Percentiles rank a stretch among this genome's conserved stretches.
phyloP scores from a whole-genome alignment of 2,113 vertebrate species.

The Seriola quinqueradiata region DNA sequence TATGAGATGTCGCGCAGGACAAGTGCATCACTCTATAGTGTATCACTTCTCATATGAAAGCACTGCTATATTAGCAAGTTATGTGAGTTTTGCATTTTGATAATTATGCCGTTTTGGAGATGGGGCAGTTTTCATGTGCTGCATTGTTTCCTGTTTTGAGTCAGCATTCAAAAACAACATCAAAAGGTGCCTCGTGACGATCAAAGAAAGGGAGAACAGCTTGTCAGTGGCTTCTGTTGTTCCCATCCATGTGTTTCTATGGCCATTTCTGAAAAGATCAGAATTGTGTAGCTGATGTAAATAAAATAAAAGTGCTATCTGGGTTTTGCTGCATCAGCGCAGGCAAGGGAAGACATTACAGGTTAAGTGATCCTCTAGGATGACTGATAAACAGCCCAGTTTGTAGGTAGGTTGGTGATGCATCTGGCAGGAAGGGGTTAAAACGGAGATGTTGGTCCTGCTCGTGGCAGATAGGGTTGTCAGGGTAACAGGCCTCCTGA shows the following conservation, averaged over 20 bases:
- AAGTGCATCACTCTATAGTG: slow-evolving; percentile 2
- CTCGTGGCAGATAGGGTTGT: slow-evolving; percentile 93
- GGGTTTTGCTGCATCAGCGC: slow-evolving; percentile 12
- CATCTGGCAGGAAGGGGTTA: slow-evolving; percentile 84
- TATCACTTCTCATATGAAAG: slow-evolving; percentile 1
- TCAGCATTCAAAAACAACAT: slow-evolving; percentile 25
- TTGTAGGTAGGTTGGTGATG: neutral
- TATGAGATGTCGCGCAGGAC: neutral
- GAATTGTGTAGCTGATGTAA: neutral
- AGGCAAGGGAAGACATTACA: neutral
- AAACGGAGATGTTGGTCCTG: slow-evolving; percentile 90
- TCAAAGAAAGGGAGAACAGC: slow-evolving; percentile 30
- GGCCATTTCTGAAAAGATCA: slow-evolving; percentile 3
- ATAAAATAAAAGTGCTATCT: slow-evolving; percentile 12
- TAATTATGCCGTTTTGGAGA: slow-evolving; percentile 32
- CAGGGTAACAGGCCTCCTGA: slow-evolving; percentile 94
- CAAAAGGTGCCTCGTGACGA: slow-evolving; percentile 7
- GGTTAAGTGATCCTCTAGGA: slow-evolving; percentile 2
- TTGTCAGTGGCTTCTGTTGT: slow-evolving; percentile 6
- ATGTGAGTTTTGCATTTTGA: slow-evolving; percentile 48
- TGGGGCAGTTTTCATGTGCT: slow-evolving; percentile 5
- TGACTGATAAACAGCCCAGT: neutral
- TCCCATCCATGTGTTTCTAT: neutral
- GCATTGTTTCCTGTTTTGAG: slow-evolving; percentile 38
- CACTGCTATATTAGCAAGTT: slow-evolving; percentile 43